Evolutionary conservation across 2,888 invertebrate genomes (phyloP).

Genomic region (Saturnia pavonia): DNA sequence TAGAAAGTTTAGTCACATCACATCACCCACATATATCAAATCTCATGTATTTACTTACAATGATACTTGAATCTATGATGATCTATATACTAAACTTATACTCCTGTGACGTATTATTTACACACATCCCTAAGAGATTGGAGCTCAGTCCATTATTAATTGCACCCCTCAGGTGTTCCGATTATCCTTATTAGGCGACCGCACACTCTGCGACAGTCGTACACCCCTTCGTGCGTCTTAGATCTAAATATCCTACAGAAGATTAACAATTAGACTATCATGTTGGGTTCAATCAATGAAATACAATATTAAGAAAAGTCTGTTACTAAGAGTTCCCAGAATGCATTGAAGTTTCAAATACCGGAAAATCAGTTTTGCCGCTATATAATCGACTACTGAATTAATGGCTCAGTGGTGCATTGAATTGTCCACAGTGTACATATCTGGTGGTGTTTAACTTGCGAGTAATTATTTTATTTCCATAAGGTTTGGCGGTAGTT

Average conservation of each 20-base stretch:
- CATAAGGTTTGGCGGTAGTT: no score
- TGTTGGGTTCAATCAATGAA: not conserved
- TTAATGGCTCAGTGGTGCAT: no score
- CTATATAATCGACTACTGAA: no score
- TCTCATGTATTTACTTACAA: no score
- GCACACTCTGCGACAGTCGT: slow-evolving; percentile 58
- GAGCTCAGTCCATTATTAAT: slow-evolving; percentile 73
- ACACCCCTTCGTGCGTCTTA: slow-evolving; percentile 53
- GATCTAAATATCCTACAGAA: slow-evolving; percentile 9
- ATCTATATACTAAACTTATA: slow-evolving; percentile 1
- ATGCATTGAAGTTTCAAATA: not conserved
- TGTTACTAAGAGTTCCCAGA: not conserved
- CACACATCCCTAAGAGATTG: slow-evolving; percentile 44
- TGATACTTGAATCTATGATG: not conserved
- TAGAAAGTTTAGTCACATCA: no score
- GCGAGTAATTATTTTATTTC: no score
- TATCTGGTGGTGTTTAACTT: no score
- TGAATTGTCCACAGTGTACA: no score
- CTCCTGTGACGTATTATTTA: slow-evolving; percentile 41
- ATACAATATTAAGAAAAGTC: not conserved
- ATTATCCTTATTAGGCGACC: slow-evolving; percentile 77
- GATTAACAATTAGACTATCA: not conserved
- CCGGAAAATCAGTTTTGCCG: no score
- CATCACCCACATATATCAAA: no score
- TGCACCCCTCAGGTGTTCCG: slow-evolving; percentile 75